Conservation (phyloP, 1,140 invertebrate genomes). For the Pomacea maculata region DNA sequence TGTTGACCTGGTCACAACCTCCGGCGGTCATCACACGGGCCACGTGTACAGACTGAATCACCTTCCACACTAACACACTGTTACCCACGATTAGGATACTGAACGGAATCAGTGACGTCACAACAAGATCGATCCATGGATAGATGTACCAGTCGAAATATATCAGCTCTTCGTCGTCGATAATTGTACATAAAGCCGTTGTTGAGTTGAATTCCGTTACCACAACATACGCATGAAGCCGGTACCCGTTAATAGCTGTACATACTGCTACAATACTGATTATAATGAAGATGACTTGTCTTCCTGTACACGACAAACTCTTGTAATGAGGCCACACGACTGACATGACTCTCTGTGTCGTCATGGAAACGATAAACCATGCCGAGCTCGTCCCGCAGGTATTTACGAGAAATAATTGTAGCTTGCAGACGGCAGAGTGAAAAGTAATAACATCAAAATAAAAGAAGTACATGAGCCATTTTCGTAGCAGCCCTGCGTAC, state of each 20-base stretch:
- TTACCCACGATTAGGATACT: conserved; percentile 16
- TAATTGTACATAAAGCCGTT: background rate
- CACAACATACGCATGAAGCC: no score
- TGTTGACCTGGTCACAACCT: no score
- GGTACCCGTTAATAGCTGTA: no score
- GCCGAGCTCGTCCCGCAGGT: conserved; percentile 29
- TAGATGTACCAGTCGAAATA: background rate
- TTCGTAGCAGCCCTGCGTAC: conserved; percentile 37
- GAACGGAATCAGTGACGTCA: conserved; percentile 20
- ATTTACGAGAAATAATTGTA: conserved; percentile 36
- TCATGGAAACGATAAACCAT: conserved; percentile 47
- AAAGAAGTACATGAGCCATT: conserved; percentile 36
- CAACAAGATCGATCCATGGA: conserved; percentile 12
- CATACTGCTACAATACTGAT: no score
- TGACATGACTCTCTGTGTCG: conserved; percentile 39
- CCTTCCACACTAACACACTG: conserved; percentile 20
- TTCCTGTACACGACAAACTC: conserved; percentile 23
- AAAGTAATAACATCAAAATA: conserved; percentile 34
- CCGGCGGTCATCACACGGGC: no score
- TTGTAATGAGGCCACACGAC: conserved; percentile 40
- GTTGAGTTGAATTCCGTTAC: no score
- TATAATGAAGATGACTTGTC: no score
- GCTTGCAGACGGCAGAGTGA: conserved; percentile 32
- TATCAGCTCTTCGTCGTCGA: no score
- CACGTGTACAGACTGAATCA: conserved; percentile 8